phyloP scores from a whole-genome alignment of 2,888 invertebrate species.

The Julus scanicus region DNA sequence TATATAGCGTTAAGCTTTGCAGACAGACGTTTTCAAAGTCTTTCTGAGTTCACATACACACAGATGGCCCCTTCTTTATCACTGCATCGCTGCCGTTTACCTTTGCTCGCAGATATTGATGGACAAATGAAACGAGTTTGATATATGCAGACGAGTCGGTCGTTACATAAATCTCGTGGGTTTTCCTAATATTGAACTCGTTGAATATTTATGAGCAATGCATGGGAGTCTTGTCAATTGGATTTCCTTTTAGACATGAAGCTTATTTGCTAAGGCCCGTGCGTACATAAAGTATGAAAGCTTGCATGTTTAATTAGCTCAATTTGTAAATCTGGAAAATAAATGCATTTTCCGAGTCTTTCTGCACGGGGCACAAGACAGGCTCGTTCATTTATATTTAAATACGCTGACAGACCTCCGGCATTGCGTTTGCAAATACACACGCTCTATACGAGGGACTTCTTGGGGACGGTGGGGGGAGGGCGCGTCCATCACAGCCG shows the following conservation, averaged over 20 bases:
- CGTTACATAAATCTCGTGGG: conserved; percentile 14
- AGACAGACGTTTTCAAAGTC: too few relatives aligned
- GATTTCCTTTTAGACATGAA: conserved; percentile 20
- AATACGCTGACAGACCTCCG: neutral
- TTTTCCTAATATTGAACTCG: conserved; percentile 17
- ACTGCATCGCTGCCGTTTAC: neutral
- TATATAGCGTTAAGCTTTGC: too few relatives aligned
- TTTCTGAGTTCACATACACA: too few relatives aligned
- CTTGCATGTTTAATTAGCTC: conserved; percentile 28
- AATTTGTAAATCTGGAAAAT: conserved; percentile 33
- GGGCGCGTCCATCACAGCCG: neutral
- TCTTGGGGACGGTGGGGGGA: neutral
- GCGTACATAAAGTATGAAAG: conserved; percentile 33
- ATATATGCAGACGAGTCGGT: conserved; percentile 14
- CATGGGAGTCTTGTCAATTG: conserved; percentile 24
- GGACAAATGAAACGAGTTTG: conserved; percentile 33
- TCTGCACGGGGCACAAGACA: neutral
- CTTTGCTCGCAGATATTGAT: neutral
- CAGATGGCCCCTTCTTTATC: neutral
- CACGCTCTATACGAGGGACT: neutral
- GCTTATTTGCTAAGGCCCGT: conserved; percentile 33
- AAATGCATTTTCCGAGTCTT: conserved; percentile 13
- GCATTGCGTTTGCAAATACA: neutral
- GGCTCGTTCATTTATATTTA: conserved; percentile 33
- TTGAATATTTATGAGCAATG: conserved; percentile 26